Evolutionary conservation across 1,140 invertebrate genomes (phyloP).

Genomic region (Leguminivora glycinivorella): DNA sequence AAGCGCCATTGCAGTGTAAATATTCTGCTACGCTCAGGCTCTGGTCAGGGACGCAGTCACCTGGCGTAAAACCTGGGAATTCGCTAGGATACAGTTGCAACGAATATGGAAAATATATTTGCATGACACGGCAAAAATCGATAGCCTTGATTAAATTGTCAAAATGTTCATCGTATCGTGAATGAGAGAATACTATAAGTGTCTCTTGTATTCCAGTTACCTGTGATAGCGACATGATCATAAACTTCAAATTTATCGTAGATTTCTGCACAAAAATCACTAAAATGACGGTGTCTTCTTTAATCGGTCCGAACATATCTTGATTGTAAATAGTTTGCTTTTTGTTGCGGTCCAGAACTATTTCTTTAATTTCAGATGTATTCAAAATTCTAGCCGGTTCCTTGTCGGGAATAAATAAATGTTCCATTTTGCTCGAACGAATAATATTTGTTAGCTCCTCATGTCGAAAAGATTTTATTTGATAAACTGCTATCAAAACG

Average conservation of each 20-base stretch:
- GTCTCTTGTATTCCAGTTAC: conserved; percentile 46
- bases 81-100: conserved; percentile 44
- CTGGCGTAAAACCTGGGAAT: conserved; percentile 47
- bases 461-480: not conserved
- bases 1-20: conserved; percentile 44
- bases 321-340: conserved; percentile 46
- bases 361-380: conserved; percentile 30
- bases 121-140: conserved; percentile 53
- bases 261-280: conserved; percentile 45
- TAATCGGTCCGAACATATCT: conserved; percentile 42
- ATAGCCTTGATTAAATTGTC: conserved; percentile 46
- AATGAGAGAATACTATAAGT: conserved; percentile 57
- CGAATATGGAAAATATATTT: conserved; percentile 60
- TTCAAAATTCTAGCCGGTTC: not conserved
- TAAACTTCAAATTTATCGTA: conserved; percentile 41
- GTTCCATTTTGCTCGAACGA: conserved; percentile 27
- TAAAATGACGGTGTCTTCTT: conserved; percentile 41
- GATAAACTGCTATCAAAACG: not conserved
- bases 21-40: conserved; percentile 36
- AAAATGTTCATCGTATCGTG: conserved; percentile 43
- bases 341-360: conserved; percentile 40
- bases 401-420: conserved; percentile 29
- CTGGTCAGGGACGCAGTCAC: conserved; percentile 45
- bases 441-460: not conserved
- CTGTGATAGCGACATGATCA: conserved; percentile 48